These are phyloP conservation scores for Lacanobia oleracea DNA, from an alignment of 2,888 invertebrate genomes.

Conservation along the genomic window DNA sequence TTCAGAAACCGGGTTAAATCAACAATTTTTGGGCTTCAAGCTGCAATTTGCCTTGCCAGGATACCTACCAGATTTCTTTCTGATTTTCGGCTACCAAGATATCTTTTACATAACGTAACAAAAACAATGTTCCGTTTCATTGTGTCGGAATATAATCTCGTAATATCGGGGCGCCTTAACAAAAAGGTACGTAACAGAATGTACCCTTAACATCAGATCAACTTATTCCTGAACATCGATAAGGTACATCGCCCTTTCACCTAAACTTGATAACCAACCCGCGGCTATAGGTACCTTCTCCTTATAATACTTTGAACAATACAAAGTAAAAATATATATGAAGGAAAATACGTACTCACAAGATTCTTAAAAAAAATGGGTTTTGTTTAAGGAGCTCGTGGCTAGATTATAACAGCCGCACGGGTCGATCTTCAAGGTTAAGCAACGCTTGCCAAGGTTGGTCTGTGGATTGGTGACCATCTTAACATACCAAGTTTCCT, in stretches of 20 bases:
- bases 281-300: conserved; percentile 16
- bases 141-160: conserved; percentile 45
- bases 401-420: too few species aligned
- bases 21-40: neutral
- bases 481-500: too few species aligned
- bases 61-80: neutral
- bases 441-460: too few species aligned
- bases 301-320: conserved; percentile 31
- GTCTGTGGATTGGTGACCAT: too few species aligned
- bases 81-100: conserved; percentile 14
- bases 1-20: neutral
- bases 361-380: neutral
- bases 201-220: conserved; percentile 46
- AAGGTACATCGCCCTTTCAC: conserved; percentile 46
- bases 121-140: conserved; percentile 46
- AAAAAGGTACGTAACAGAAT: conserved; percentile 57
- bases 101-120: conserved; percentile 25
- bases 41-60: neutral
- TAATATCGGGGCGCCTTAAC: conserved; percentile 36
- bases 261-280: conserved; percentile 55
- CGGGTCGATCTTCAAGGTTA: too few species aligned
- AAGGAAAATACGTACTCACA: conserved; percentile 45
- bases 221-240: conserved; percentile 49
- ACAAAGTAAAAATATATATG: conserved; percentile 35
- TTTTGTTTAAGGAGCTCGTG: too few species aligned